Base-by-base conservation (phyloP, 92 coral and sea anemone genomes). In the Epizoanthus fatuus region DNA sequence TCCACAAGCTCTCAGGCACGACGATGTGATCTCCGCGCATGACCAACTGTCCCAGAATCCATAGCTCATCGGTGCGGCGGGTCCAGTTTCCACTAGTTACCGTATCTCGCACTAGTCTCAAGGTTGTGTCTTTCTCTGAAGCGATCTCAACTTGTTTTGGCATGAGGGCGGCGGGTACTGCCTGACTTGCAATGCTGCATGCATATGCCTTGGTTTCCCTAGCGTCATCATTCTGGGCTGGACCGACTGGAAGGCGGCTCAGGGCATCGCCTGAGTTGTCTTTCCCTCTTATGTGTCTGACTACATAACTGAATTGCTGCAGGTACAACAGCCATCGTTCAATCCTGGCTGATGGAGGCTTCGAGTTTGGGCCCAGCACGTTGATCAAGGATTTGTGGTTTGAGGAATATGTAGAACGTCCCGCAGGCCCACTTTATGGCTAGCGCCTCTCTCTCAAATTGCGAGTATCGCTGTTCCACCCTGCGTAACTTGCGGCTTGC, bases 1-100 rank as follows among this genome's bases (percentile, higher is more conserved):
- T 59, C 90, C 90, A 87, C 29, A 91, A 74, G 87, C 84, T 70
- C 66, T 91, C 58, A 10, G 92, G 88, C 69, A 91, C 22, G 6
- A 87, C 90, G 6, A 88, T 88, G 52, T 85, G 82, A 71, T 29
- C 79, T 58, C 84, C 90, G 63, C 90, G 64, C 95, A 84, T 56
- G 40, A 88, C 25, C 25, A 22, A 22, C 25, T 40, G 44, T 40
- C 44, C 44, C 44, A 40, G 44, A 0, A 40, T 1, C 44, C 44
- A 74, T 10, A 57, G 12, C 29, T 77, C 82, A 39, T 77, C 81
- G n/a, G 72, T 11, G 7, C 73, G 59, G n/a, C 16, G 51, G 13
- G 3, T 72, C 80, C 80, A 83, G 20, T 83, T 69, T 70, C 88
- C 90, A 15, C 71, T 90, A 10, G 72, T 80, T 0, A 80, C 63